A percentile compares a stretch with the other conserved stretches of the same genome.
Conservation (phyloP, 2,888 invertebrate species). For the Anticlea derivata region DNA sequence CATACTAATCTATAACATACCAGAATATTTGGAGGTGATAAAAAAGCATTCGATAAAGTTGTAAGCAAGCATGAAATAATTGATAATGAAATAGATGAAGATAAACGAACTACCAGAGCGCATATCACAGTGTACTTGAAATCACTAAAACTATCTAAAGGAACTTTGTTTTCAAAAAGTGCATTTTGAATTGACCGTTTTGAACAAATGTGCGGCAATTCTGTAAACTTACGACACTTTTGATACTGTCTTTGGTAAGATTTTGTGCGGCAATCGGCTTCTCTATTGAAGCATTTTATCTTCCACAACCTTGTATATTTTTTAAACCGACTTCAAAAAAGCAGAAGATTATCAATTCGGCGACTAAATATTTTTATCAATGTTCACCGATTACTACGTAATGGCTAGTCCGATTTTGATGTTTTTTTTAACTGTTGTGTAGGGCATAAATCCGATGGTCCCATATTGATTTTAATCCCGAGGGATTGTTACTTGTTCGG, state of each 20-base stretch:
- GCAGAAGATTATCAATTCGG: no score
- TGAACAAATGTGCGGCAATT: slow-evolving; percentile 82
- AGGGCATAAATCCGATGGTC: no score
- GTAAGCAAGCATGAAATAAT: slow-evolving; percentile 10
- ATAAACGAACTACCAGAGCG: slow-evolving; percentile 59
- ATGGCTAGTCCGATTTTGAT: no score
- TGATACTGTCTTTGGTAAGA: slow-evolving; percentile 82
- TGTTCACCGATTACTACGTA: no score
- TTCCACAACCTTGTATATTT: slow-evolving; percentile 11
- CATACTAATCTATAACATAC: background rate
- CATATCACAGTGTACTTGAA: slow-evolving; percentile 79
- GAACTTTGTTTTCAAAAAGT: slow-evolving; percentile 59
- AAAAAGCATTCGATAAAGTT: slow-evolving; percentile 1
- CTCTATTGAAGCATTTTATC: slow-evolving; percentile 18
- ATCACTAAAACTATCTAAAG: slow-evolving; percentile 54
- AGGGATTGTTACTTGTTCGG: no score
- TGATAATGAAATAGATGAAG: slow-evolving; percentile 7
- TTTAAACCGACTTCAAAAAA: no score
- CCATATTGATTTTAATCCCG: no score
- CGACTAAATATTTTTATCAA: no score
- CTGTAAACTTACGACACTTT: slow-evolving; percentile 59
- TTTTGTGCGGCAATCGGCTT: slow-evolving; percentile 50
- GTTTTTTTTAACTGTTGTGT: no score
- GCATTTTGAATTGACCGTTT: slow-evolving; percentile 76
- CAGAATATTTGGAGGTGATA: slow-evolving; percentile 5